Base-by-base conservation (phyloP, 2,888 invertebrate species). In the Pammene fasciana region DNA sequence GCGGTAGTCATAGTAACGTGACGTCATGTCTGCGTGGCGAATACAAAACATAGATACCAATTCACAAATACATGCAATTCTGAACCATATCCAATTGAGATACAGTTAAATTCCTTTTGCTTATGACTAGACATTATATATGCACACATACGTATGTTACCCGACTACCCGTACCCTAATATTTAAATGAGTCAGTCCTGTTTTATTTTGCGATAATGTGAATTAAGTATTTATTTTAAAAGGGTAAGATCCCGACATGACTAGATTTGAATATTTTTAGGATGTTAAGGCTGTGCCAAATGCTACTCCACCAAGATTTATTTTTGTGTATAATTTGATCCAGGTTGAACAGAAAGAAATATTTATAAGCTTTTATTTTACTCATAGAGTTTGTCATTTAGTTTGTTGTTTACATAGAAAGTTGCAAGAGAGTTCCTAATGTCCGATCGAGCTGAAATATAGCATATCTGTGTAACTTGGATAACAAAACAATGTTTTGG, bases 1-100 rank as follows among this genome's bases (percentile, higher is more conserved):
- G 16, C 52, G 26, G 66, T 67, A 45, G 66, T 43, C 66, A 67
- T 67, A 41, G 59, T 41, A 67, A 59, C 59, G 16, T 67, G 52
- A 60, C 50, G 45, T 67, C 66, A 67, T 52, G 41, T 11, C 57
- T 18, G n/a, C 50, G 52, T 36, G 38, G 26, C n/a, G 50, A 62
- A 62, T 61, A 61, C 60, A 18, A 41, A 60, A 46, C 36, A 41
- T n/a, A 7, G 43, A n/a, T 43, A 8, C 57, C 45, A n/a, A 59
- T 10, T 18, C 13, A 13, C 9, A 45, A 1, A 59, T 6, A 14
- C 34, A 59, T 10, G 18, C 18, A 3, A 59, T 45, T 45, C 16
- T 45, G 26, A n/a, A 45, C n/a, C 34, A 7, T 59, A 10, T 5
- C 10, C 18, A 16, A 45, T 34, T 34, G 43, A 5, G 10, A 59